phyloP scores from a whole-genome alignment of 2,888 invertebrate genomes.

The Candidula unifasciata region DNA sequence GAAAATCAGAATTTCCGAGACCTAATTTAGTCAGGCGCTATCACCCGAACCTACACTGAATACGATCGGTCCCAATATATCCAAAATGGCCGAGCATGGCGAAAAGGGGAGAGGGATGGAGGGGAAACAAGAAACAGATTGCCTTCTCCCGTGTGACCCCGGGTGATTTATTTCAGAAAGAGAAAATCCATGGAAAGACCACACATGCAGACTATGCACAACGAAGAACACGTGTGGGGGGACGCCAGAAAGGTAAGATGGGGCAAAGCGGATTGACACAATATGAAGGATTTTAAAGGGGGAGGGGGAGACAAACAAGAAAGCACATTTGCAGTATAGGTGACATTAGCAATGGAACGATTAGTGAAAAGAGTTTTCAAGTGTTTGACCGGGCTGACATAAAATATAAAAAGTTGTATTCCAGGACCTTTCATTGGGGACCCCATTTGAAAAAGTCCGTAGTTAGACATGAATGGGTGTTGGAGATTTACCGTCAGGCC shows the following conservation, averaged over 20 bases:
- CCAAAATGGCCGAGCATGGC: too few species aligned
- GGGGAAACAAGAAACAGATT: background rate
- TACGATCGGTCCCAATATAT: too few species aligned
- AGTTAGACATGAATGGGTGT: background rate
- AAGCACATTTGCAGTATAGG: background rate
- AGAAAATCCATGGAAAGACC: background rate
- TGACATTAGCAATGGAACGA: background rate
- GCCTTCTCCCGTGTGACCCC: background rate
- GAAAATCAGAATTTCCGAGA: background rate
- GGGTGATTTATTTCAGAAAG: background rate
- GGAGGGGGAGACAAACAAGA: background rate
- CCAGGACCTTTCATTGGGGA: background rate
- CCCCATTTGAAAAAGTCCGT: background rate
- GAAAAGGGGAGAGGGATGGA: too few species aligned
- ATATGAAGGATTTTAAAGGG: too few species aligned
- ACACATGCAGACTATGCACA: background rate
- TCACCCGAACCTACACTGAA: too few species aligned
- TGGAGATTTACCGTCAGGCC: background rate
- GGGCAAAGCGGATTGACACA: too few species aligned
- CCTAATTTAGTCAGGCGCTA: too few species aligned
- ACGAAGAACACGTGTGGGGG: background rate
- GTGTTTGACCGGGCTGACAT: slow-evolving; percentile 7
- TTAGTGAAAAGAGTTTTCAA: background rate
- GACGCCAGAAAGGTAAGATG: background rate
- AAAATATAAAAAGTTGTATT: background rate